Evolutionary conservation across 2,888 invertebrate genomes (phyloP).

Genomic region (Monopis laevigella): DNA sequence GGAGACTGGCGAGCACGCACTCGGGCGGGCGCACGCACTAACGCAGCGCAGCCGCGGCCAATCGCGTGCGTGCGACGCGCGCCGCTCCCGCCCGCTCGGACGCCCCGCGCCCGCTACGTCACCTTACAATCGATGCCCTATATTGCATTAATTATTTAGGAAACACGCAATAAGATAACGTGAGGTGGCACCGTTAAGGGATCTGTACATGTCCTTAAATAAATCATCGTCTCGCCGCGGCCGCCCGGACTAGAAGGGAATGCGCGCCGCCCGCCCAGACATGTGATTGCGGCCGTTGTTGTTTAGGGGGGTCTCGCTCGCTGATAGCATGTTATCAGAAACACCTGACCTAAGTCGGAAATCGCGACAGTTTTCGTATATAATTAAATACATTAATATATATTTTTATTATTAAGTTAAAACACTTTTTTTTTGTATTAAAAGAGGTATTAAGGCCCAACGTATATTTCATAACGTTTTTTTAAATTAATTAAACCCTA

Average conservation of each 20-base stretch:
- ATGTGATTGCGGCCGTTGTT: not conserved
- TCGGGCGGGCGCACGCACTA: conserved; percentile 59
- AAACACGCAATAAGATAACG: conserved; percentile 69
- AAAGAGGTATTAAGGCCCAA: no score
- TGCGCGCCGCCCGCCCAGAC: conserved; percentile 3
- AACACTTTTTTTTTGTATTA: no score
- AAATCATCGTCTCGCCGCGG: conserved; percentile 35
- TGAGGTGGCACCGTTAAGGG: conserved; percentile 63
- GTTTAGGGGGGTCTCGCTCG: conserved; percentile 1
- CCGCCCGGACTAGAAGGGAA: not conserved
- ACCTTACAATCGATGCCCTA: conserved; percentile 68
- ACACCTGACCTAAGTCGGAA: conserved; percentile 3
- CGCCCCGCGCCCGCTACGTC: conserved; percentile 49
- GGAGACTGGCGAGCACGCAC: conserved; percentile 46
- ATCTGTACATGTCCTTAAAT: conserved; percentile 52
- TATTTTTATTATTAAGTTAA: no score
- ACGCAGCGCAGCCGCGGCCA: conserved; percentile 57
- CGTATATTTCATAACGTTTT: no score
- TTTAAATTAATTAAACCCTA: no score
- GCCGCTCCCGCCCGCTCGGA: conserved; percentile 49
- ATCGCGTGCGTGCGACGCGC: conserved; percentile 65
- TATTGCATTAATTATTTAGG: conserved; percentile 70
- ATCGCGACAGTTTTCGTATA: no score
- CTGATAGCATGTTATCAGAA: conserved; percentile 14
- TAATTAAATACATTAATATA: no score